Evolutionary conservation across 2,888 invertebrate genomes (phyloP).

Genomic region (Cephus rjabovi): DNA sequence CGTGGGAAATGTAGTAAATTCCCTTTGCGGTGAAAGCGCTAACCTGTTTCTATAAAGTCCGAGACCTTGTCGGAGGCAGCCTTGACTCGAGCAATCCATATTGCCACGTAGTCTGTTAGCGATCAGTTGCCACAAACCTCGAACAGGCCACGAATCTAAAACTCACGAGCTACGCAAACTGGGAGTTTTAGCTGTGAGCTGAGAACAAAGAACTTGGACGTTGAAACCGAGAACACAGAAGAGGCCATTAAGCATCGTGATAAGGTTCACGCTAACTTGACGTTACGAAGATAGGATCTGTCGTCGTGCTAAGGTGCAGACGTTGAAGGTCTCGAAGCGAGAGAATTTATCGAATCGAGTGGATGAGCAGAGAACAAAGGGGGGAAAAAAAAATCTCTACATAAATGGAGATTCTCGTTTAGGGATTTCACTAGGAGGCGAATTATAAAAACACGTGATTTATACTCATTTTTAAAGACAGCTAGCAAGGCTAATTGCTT

Average conservation of each 20-base stretch:
- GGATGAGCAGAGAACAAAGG: background rate
- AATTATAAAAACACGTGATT: background rate
- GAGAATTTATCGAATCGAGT: background rate
- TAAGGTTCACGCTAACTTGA: constrained; percentile 55
- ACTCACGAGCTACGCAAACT: constrained; percentile 9
- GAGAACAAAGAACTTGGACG: constrained; percentile 13
- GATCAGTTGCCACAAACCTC: constrained; percentile 13
- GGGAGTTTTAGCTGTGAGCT: background rate
- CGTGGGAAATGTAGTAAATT: background rate
- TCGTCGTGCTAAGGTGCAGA: constrained; percentile 16
- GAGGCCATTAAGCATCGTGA: constrained; percentile 29
- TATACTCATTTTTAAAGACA: background rate
- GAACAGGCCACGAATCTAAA: constrained; percentile 19
- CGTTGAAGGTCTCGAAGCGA: background rate
- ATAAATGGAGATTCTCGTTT: background rate
- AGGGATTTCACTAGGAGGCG: background rate
- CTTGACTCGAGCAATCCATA: background rate
- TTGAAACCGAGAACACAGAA: constrained; percentile 23
- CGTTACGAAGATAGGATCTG: constrained; percentile 38
- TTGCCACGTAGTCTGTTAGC: background rate
- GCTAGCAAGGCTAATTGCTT: background rate
- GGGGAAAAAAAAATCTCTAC: background rate
- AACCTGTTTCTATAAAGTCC: background rate
- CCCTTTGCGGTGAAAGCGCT: background rate
- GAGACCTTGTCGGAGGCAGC: background rate